Evolutionary conservation across 2,888 invertebrate genomes (phyloP).

Genomic region (Synanthedon tipuliformis): DNA sequence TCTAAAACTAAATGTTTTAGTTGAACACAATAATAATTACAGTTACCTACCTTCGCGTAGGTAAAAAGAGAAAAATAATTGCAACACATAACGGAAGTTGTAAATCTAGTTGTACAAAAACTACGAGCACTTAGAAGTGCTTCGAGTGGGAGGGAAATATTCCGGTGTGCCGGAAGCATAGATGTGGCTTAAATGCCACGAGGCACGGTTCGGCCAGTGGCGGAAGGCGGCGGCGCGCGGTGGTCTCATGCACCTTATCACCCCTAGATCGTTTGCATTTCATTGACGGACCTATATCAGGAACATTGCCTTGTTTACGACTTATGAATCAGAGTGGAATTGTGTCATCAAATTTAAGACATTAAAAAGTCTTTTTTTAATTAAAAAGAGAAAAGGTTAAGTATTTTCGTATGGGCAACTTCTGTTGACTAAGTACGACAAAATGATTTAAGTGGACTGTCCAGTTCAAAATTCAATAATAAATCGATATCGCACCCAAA

Average conservation of each 20-base stretch:
- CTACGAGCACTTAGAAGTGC: constrained; percentile 17
- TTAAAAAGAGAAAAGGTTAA: no score
- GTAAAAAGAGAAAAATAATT: not conserved
- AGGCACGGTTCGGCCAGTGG: constrained; percentile 12
- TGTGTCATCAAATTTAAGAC: no score
- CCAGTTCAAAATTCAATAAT: no score
- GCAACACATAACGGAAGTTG: constrained; percentile 27
- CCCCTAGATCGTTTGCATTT: constrained; percentile 19
- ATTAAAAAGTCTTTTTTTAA: no score
- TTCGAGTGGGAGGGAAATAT: constrained; percentile 7
- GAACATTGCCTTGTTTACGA: no score
- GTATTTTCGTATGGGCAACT: no score
- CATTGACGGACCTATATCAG: constrained; percentile 12
- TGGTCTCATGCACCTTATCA: constrained; percentile 15
- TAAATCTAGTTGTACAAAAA: constrained; percentile 37
- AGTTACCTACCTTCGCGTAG: not conserved
- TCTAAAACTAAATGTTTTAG: no score
- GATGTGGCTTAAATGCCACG: constrained; percentile 21
- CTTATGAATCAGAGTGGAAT: no score
- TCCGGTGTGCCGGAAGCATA: not conserved
- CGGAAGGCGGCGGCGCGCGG: constrained; percentile 10
- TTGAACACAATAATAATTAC: no score
- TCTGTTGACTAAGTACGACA: no score
- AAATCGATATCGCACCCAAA: no score
- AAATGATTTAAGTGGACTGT: no score